A percentile compares a stretch with the other conserved stretches of the same genome.
These are phyloP conservation scores for Hydropotes inermis DNA, from an alignment of 2,113 vertebrate genomes.

Conservation along the genomic window DNA sequence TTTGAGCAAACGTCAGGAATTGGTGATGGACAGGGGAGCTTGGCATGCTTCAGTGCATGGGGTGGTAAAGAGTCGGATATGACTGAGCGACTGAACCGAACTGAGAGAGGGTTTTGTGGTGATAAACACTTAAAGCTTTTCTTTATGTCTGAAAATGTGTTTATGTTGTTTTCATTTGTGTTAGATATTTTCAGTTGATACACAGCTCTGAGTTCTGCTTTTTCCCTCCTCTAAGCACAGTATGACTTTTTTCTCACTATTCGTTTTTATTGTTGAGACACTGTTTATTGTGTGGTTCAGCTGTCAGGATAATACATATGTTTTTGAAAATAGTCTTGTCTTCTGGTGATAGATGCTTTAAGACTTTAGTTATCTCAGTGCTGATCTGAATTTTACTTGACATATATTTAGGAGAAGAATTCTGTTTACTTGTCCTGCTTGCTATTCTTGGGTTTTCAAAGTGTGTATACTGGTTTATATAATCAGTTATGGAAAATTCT, in stretches of 20 bases:
- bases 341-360: neutral
- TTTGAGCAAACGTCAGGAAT: neutral
- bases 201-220: neutral
- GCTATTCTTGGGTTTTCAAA: neutral
- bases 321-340: neutral
- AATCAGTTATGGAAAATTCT: neutral
- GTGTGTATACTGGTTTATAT: neutral
- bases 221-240: neutral
- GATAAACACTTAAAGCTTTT: neutral
- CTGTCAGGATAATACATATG: neutral
- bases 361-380: neutral
- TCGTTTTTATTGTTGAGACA: neutral
- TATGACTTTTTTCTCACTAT: neutral
- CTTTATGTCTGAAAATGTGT: neutral
- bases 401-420: neutral
- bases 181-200: neutral
- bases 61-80: neutral
- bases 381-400: neutral
- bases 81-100: rapidly evolving
- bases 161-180: neutral
- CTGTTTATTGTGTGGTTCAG: neutral
- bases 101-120: neutral
- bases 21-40: neutral
- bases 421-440: neutral
- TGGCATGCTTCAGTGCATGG: neutral